Evolutionary conservation across 2,797 vertebrate species (phyloP).

Genomic region (Microctenopoma stevenorrisi): DNA sequence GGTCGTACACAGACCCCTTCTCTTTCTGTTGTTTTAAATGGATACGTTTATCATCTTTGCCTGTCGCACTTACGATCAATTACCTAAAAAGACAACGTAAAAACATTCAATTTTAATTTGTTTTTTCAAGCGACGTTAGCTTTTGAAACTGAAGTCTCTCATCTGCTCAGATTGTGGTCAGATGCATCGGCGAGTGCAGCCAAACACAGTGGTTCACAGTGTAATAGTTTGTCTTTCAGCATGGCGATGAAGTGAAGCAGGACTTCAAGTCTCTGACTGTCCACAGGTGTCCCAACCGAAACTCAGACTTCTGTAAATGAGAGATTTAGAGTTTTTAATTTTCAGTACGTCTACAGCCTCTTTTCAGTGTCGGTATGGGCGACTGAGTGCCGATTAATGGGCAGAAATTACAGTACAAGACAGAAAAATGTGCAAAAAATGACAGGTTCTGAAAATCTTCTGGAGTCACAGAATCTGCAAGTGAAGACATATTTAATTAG

Average conservation of each 20-base stretch:
- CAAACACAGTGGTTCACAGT: neutral
- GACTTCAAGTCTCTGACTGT: too few relatives aligned
- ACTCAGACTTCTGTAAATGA: neutral
- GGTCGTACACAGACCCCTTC: neutral
- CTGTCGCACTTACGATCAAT: too few relatives aligned
- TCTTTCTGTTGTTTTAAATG: too few relatives aligned
- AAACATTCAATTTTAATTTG: too few relatives aligned
- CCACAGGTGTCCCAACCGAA: neutral
- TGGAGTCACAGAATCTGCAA: neutral
- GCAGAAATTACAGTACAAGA: neutral
- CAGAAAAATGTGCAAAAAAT: neutral
- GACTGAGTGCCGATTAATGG: neutral
- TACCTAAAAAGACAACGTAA: too few relatives aligned
- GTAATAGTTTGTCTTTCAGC: too few relatives aligned
- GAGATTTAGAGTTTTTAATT: neutral
- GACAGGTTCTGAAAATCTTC: neutral
- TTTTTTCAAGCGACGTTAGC: too few relatives aligned
- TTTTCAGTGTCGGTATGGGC: neutral
- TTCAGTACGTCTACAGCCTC: neutral
- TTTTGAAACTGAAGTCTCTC: neutral
- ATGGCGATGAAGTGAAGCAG: too few relatives aligned
- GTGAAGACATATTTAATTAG: slow-evolving; percentile 20
- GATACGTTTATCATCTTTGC: too few relatives aligned
- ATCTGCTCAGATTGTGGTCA: neutral
- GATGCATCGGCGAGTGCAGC: neutral